phyloP scores from a whole-genome alignment of 2,113 vertebrate genomes.

The Stercorarius parasiticus region DNA sequence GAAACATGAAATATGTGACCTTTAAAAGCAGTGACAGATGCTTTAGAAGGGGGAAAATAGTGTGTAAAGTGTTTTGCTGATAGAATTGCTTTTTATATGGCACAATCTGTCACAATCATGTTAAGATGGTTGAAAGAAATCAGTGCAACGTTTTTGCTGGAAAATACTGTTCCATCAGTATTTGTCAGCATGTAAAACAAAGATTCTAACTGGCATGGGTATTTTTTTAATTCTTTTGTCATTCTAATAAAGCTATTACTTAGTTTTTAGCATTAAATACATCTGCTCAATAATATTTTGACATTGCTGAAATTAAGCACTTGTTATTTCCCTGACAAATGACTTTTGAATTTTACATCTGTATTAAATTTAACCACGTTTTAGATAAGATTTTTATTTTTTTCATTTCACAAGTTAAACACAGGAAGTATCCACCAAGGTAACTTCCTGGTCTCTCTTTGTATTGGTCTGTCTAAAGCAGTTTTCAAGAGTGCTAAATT shows the following conservation, averaged over 20 bases:
- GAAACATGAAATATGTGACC: constrained; percentile 40
- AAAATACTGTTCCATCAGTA: not conserved
- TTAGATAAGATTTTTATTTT: not conserved
- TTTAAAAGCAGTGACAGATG: constrained; percentile 50
- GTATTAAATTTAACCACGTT: not conserved
- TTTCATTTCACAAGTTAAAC: not conserved
- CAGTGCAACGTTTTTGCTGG: not conserved
- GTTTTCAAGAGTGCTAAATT: not conserved
- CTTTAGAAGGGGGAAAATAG: constrained; percentile 13
- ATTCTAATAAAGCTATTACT: not conserved
- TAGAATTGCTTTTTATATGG: constrained; percentile 45
- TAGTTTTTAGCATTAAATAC: not conserved
- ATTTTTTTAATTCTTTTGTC: not conserved
- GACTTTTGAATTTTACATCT: not conserved
- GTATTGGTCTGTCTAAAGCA: not conserved
- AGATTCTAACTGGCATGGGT: not conserved
- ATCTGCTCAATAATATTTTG: not conserved
- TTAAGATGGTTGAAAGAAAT: constrained; percentile 11
- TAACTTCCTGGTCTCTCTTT: not conserved
- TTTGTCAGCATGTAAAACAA: not conserved
- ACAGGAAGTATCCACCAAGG: not conserved
- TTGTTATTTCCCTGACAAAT: not conserved
- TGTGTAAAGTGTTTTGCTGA: constrained; percentile 23
- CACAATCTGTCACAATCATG: constrained; percentile 18
- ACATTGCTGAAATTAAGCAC: not conserved